A percentile compares a stretch with the other conserved stretches of the same genome.
Conservation (phyloP, 2,797 vertebrate genomes). For the Ptychadena robeensis region DNA sequence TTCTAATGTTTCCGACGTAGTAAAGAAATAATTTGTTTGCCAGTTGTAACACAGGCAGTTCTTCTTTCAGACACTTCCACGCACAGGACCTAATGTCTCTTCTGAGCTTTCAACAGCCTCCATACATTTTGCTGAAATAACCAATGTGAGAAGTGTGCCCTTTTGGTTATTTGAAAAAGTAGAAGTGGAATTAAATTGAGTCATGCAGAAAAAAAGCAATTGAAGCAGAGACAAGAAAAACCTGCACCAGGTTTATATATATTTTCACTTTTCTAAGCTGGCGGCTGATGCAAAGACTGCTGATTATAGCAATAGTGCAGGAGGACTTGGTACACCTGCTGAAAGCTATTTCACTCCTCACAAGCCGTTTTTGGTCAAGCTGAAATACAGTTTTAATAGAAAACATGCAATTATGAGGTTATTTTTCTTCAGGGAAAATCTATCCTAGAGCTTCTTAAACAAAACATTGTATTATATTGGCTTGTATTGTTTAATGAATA, state of each 20-base stretch:
- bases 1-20: background rate
- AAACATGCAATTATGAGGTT: conserved; percentile 61
- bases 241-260: conserved; percentile 37
- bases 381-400: conserved; percentile 63
- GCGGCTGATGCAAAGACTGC: conserved; percentile 41
- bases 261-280: conserved; percentile 32
- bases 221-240: conserved; percentile 39
- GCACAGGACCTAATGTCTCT: background rate
- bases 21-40: background rate
- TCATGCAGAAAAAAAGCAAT: conserved; percentile 46
- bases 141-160: conserved; percentile 9
- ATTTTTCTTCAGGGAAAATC: conserved; percentile 60
- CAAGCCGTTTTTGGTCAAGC: conserved; percentile 54
- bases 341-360: conserved; percentile 53
- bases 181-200: conserved; percentile 40
- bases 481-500: conserved; percentile 59
- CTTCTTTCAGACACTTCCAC: background rate
- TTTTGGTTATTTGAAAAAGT: conserved; percentile 33
- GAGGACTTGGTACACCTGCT: conserved; percentile 53
- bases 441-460: conserved; percentile 51
- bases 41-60: background rate
- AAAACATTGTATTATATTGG: conserved; percentile 59
- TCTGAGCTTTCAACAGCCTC: background rate
- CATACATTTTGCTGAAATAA: conserved; percentile 22
- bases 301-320: conserved; percentile 51